Base-by-base conservation (phyloP, 1,140 invertebrate species). In the Aricia agestis region DNA sequence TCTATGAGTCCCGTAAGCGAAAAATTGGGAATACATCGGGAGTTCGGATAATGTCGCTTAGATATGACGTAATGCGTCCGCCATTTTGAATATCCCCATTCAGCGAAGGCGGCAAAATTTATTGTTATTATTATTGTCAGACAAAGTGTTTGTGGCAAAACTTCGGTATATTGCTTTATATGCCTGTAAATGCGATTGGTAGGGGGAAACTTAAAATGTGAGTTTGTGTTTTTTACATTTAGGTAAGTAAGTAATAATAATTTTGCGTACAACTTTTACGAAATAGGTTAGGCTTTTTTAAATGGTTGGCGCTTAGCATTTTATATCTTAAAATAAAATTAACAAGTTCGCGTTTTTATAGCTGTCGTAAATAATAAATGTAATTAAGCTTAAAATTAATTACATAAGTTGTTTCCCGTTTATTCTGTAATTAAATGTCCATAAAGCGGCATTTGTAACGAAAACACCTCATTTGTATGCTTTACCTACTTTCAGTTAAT, bases 41-140 rank as follows among this genome's bases (percentile, higher is more conserved):
- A 25, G 68, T 69, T 80, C 78, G 72, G 72, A 73, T 77, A 76
- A 75, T 74, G 67, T 74, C 70, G 73, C 70, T 66, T 70, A 66
- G 71, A 76, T 75, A 76, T 72, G 68, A 70, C 69, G 63, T 41
- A 72, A 76, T 73, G 66, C 61, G 45, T 52, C 57, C 17, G 78
- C 76, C 74, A 71, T 78, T 78, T 74, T 76, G 72, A 77, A 77
- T 80, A 77, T 63, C 77, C 74, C 76, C 72, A 75, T 74, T 76
- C 70, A 71, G 52, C 45, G 71, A 72, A 76, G 72, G 70, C 63
- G 19, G 73, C 57, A 67, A 74, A 81, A 87, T 87, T 85, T 86
- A 87, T 83, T 77, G 84, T 85, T 89, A 89, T 89, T 89, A 86
- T 86, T 87, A 87, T 86, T 80, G 80, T 19, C 69, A 76, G 79